Evolutionary conservation across 2,888 invertebrate species (phyloP), one percentile per base, ranked within the genome.

Genomic region (Agrotis puta): DNA sequence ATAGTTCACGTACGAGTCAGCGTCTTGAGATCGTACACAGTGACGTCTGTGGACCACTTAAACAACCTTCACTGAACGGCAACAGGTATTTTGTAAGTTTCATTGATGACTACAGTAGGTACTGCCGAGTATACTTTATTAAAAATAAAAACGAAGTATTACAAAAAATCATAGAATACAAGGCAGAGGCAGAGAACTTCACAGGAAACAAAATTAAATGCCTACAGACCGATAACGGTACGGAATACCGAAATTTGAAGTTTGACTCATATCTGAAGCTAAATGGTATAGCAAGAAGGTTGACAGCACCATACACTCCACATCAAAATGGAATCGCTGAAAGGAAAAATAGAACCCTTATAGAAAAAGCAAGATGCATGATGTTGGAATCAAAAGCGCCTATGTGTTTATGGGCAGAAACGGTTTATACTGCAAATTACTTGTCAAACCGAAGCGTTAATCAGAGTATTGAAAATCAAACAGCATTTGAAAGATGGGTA

Each of bases 331-430:
- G n/a, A n/a, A n/a, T n/a, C n/a, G n/a, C n/a, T n/a, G n/a, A n/a
- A n/a, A n/a, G n/a, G n/a, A n/a, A n/a, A n/a, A n/a, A n/a, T n/a
- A n/a, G n/a, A n/a, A n/a, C n/a, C n/a, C n/a, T n/a, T n/a, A n/a
- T n/a, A n/a, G n/a, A n/a, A n/a, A n/a, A n/a, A n/a, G n/a, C n/a
- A n/a, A n/a, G n/a, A n/a, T n/a, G n/a, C n/a, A n/a, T n/a, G n/a
- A n/a, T n/a, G n/a, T n/a, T n/a, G n/a, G n/a, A n/a, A n/a, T n/a
- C n/a, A n/a, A n/a, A n/a, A n/a, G n/a, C n/a, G n/a, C n/a, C n/a
- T n/a, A n/a, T n/a, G 53, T 56, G 39, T 56, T 56, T 56, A 56
- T 56, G 56, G 56, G 56, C 56, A 56, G 56, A 56, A 14, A n/a
- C 33, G 7, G 56, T 56, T n/a, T 56, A n/a, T 33, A 56, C 56